Conservation (phyloP, 2,797 vertebrate species). For the Xiphorhynchus erythropygius region DNA sequence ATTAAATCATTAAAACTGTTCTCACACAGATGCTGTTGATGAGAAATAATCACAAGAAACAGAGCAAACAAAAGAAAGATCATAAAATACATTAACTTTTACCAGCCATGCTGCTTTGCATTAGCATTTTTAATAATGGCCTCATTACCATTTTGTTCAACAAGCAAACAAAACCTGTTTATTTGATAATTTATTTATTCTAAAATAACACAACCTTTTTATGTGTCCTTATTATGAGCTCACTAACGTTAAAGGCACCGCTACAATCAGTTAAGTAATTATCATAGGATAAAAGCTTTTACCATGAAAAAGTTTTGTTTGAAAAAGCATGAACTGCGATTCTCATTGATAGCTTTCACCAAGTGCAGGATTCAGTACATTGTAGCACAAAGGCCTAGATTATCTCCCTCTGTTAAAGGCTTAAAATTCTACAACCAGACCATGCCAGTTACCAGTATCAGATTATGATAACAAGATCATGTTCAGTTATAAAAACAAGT, state of each 20-base stretch:
- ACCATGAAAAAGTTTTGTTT: slow-evolving; percentile 85
- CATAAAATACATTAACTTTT: slow-evolving; percentile 56
- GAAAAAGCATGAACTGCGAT: slow-evolving; percentile 88
- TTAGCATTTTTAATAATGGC: slow-evolving; percentile 70
- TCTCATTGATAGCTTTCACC: slow-evolving; percentile 85
- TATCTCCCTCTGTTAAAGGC: slow-evolving; percentile 87
- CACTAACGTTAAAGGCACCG: slow-evolving; percentile 47
- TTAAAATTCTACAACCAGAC: slow-evolving; percentile 89
- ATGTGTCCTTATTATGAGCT: slow-evolving; percentile 48
- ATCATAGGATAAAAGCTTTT: slow-evolving; percentile 87
- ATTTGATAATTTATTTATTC: slow-evolving; percentile 56
- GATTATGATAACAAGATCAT: slow-evolving; percentile 99
- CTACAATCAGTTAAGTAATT: slow-evolving; percentile 85
- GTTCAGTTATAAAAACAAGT: slow-evolving; percentile 96
- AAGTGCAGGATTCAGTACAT: slow-evolving; percentile 92
- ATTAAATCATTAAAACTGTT: slow-evolving; percentile 37
- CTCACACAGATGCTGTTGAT: slow-evolving; percentile 1
- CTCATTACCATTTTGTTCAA: slow-evolving; percentile 55
- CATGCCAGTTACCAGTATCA: slow-evolving; percentile 91
- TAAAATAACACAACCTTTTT: slow-evolving; percentile 8
- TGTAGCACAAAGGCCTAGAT: slow-evolving; percentile 93
- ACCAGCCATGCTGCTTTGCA: not conserved
- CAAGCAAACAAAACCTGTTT: slow-evolving; percentile 39
- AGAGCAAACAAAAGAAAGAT: slow-evolving; percentile 49
- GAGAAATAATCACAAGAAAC: slow-evolving; percentile 26